Evolutionary conservation across 2,888 invertebrate genomes (phyloP), one percentile per base, ranked within the genome.

Genomic region (Harmothoe impar): DNA sequence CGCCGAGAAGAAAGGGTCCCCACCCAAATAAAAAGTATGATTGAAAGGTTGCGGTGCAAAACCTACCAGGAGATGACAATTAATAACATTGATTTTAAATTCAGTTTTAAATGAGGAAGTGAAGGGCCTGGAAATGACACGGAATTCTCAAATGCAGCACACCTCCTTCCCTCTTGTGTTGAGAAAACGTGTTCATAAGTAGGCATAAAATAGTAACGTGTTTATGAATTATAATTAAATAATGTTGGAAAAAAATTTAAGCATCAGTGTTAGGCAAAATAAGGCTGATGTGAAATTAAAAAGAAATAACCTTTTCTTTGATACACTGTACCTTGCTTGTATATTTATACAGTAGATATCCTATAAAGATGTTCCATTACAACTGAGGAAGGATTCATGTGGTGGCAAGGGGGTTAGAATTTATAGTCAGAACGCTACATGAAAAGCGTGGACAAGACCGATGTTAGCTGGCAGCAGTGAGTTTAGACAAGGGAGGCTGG

Each of bases 31-130:
- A 81, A 43, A 81, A 81, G 43, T 25, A 29, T 43, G 81, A 81
- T 81, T 81, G 81, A 81, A 81, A 81, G 81, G 81, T 81, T 81
- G 81, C 81, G 33, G 35, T 43, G 43, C 43, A 81, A 81, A 81
- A 81, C 81, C 81, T 81, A 81, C 81, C 43, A 81, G 81, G 81
- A 81, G 81, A 81, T 81, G 81, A 43, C 81, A 81, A 81, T 81
- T 81, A 81, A 81, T 81, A 81, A 81, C 81, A 81, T 81, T 81
- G 81, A 81, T 81, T 81, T 72, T 81, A 43, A 81, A 81, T 81
- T 81, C 81, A 35, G 81, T 81, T 81, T 81, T 81, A 81, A 81
- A 81, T 81, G 43, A 35, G 81, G 81, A 81, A 35, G 35, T 81
- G 43, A 81, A 81, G 33, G 81, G 81, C 81, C 81, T 81, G 81